Conservation (phyloP, 2,888 invertebrate species). For the Gymnoscelis rufifasciata region DNA sequence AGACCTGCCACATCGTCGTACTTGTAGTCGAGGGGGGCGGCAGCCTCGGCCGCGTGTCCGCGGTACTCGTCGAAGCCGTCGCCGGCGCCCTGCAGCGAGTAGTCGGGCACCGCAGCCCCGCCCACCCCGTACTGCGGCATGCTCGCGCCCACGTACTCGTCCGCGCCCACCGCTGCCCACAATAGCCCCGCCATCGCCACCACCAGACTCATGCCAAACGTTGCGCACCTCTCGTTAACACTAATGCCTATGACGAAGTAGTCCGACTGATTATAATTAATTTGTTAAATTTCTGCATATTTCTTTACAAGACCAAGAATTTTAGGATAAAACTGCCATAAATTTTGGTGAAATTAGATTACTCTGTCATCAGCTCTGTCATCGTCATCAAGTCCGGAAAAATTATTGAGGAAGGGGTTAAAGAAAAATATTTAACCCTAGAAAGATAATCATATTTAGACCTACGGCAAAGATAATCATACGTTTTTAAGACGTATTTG, state of each 20-base stretch:
- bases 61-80: slow-evolving; percentile 40
- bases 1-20: slow-evolving; percentile 46
- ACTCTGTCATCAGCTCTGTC: neutral
- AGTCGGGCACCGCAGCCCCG: slow-evolving; percentile 47
- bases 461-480: no score
- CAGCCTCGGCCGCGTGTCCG: slow-evolving; percentile 47
- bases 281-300: slow-evolving; percentile 45
- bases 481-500: no score
- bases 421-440: no score
- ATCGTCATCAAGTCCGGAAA: no score
- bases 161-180: slow-evolving; percentile 36
- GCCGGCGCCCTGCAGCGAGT: slow-evolving; percentile 27
- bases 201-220: slow-evolving; percentile 28
- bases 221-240: slow-evolving; percentile 11
- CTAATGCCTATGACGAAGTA: slow-evolving; percentile 26
- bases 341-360: neutral
- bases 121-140: slow-evolving; percentile 59
- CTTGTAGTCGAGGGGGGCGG: slow-evolving; percentile 56
- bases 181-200: slow-evolving; percentile 41
- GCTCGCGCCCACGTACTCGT: slow-evolving; percentile 53
- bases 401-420: no score
- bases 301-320: slow-evolving; percentile 16
- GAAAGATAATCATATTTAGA: no score
- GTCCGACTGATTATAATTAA: slow-evolving; percentile 23
- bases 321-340: slow-evolving; percentile 9